phyloP scores from a whole-genome alignment of 2,113 vertebrate species.

The Rousettus leschenaultii region DNA sequence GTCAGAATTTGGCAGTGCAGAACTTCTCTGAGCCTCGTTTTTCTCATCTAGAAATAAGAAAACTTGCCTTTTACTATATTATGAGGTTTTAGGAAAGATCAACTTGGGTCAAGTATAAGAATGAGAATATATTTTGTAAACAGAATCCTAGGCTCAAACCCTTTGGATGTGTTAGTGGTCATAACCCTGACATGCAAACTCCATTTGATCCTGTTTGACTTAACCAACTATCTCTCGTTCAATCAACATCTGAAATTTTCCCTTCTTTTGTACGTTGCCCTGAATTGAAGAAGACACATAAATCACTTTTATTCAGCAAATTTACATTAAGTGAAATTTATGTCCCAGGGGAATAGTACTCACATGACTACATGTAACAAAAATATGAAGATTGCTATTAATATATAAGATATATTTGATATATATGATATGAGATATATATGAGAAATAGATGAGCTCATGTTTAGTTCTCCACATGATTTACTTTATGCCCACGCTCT shows the following conservation, averaged over 20 bases:
- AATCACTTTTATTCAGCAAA: neutral
- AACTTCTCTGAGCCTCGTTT: constrained; percentile 6
- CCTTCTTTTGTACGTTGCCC: neutral
- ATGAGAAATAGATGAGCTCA: neutral
- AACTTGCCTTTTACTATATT: neutral
- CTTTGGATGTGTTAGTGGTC: neutral
- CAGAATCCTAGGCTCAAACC: neutral
- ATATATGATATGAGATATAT: neutral
- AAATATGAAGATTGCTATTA: constrained; percentile 30
- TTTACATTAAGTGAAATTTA: constrained; percentile 21
- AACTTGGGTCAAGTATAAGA: neutral
- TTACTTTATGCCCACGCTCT: neutral
- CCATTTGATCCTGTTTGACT: neutral
- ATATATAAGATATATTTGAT: neutral
- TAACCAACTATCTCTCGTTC: neutral
- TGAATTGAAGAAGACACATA: neutral
- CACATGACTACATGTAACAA: neutral
- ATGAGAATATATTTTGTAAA: constrained; percentile 3
- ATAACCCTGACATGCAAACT: neutral
- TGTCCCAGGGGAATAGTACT: neutral
- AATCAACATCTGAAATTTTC: neutral
- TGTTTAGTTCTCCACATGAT: neutral
- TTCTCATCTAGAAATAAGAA: neutral
- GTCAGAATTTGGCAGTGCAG: neutral
- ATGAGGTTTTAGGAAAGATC: neutral